Evolutionary conservation across 2,797 vertebrate species (phyloP), one percentile per base, ranked within the genome.

Genomic region (Pachyuromys duprasi): DNA sequence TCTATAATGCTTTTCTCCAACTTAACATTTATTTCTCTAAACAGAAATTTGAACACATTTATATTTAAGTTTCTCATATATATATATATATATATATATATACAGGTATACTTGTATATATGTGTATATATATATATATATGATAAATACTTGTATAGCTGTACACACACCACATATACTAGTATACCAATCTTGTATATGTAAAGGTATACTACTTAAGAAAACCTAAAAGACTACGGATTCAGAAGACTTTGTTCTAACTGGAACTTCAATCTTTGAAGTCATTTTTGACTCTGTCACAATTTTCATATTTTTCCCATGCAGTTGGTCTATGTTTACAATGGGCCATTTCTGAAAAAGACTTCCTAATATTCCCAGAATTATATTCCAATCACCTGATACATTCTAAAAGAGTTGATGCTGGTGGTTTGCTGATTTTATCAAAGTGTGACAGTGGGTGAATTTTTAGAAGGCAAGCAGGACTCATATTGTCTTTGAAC

Each of bases 21-120:
- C 63, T 93, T 93, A 84, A 31, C 86, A 87, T n/a, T n/a, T n/a
- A n/a, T n/a, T n/a, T 86, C 62, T 75, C 65, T 91, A 84, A 88
- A 90, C 7, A 92, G 2, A 53, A 55, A 33, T 28, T 90, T 82
- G 93, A 69, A 79, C 20, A 82, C 13, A 74, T 20, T 33, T 33
- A 69, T 17, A 33, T 12, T 4, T 26, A 65, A 57, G 55, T 57
- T 57, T 18, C 55, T 57, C 22, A 62, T 62, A 22, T 24, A 62
- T 62, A 33, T 18, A 70, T 17, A 17, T 57, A 57, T 15, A 55
- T 55, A 55, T 14, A 55, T 55, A 55, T 18, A 70, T 20, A 36
- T 8, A 69, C 13, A 65, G 3, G 11, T 11, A 12, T 26, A 62
- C 4, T 14, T 3, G 15, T 12, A 57, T 13, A 31, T 15, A 69